These are phyloP conservation scores for Campaea margaritaria DNA, from an alignment of 2,888 invertebrate genomes.

Conservation along the genomic window DNA sequence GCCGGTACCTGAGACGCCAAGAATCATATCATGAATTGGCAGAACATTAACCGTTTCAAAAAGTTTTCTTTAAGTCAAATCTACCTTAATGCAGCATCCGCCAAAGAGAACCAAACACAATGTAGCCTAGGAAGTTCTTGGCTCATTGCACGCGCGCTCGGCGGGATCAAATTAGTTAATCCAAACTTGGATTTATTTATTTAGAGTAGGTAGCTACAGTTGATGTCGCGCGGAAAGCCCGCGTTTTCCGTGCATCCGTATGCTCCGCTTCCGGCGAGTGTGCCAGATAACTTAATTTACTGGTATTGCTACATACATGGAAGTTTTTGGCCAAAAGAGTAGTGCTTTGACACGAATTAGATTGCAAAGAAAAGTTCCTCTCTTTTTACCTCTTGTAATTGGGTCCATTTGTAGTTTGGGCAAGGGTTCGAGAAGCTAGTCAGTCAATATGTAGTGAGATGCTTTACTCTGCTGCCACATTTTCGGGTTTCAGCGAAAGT, in stretches of 20 bases:
- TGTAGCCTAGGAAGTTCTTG: conserved; percentile 10
- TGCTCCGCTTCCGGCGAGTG: background rate
- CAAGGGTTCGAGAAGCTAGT: too few relatives aligned
- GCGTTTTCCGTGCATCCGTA: background rate
- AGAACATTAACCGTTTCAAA: too few relatives aligned
- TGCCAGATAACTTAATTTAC: conserved; percentile 14
- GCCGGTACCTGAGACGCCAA: too few relatives aligned
- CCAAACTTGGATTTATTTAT: conserved; percentile 11
- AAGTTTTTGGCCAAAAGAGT: background rate
- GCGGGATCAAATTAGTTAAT: conserved; percentile 16
- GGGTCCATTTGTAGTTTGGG: too few relatives aligned
- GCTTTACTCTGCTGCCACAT: too few relatives aligned
- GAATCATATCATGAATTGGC: too few relatives aligned
- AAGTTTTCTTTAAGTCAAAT: background rate
- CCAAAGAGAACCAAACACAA: conserved; percentile 7
- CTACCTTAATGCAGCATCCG: conserved; percentile 1
- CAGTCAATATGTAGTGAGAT: too few relatives aligned
- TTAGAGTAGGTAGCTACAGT: background rate
- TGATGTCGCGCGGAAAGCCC: background rate
- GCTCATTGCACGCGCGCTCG: conserved; percentile 6
- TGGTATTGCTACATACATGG: background rate
- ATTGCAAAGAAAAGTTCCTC: too few relatives aligned
- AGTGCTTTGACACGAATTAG: too few relatives aligned
- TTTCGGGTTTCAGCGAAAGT: too few relatives aligned
- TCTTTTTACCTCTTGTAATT: too few relatives aligned